phyloP scores from a whole-genome alignment of 2,797 vertebrate genomes.

The Pangasius krempfi region DNA sequence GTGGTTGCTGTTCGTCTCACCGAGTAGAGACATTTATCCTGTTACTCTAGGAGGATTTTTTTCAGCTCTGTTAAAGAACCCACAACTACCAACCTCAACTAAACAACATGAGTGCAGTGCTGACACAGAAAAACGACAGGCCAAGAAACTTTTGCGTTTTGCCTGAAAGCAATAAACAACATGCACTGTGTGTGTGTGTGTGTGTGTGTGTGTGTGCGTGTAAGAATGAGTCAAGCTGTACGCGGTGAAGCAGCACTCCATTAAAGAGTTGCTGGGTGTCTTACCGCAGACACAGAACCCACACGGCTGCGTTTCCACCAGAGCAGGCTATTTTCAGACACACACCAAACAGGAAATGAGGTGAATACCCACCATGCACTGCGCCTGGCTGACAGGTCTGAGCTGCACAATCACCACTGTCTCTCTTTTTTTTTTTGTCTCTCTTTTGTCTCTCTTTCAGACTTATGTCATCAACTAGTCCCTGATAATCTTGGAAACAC shows the following conservation, averaged over 20 bases:
- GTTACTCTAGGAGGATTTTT: constrained; percentile 15
- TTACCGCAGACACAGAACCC: constrained; percentile 39
- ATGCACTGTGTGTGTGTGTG: background rate
- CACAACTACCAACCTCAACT: constrained; percentile 31
- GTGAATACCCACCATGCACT: constrained; percentile 55
- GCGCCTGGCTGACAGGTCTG: constrained; percentile 26
- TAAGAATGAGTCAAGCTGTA: constrained; percentile 6
- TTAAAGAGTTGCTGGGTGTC: constrained; percentile 38
- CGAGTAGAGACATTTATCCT: constrained; percentile 36
- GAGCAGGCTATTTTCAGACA: constrained; percentile 58
- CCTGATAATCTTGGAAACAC: background rate
- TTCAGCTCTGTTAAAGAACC: constrained; percentile 28
- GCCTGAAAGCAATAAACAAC: constrained; percentile 27
- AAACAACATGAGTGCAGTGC: constrained; percentile 29
- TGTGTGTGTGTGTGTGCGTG: too few relatives aligned
- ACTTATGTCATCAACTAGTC: background rate
- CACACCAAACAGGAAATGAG: constrained; percentile 69
- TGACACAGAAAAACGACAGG: constrained; percentile 22
- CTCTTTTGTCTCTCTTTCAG: background rate
- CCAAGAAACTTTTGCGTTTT: constrained; percentile 12
- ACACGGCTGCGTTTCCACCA: constrained; percentile 55
- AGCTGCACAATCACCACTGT: background rate
- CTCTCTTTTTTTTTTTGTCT: background rate
- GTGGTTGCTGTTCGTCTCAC: constrained; percentile 38
- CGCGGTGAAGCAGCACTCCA: constrained; percentile 33